Evolutionary conservation across 1,140 invertebrate species (phyloP), one percentile per base, ranked within the genome.

Genomic region (Brachionus rotundiformis): DNA sequence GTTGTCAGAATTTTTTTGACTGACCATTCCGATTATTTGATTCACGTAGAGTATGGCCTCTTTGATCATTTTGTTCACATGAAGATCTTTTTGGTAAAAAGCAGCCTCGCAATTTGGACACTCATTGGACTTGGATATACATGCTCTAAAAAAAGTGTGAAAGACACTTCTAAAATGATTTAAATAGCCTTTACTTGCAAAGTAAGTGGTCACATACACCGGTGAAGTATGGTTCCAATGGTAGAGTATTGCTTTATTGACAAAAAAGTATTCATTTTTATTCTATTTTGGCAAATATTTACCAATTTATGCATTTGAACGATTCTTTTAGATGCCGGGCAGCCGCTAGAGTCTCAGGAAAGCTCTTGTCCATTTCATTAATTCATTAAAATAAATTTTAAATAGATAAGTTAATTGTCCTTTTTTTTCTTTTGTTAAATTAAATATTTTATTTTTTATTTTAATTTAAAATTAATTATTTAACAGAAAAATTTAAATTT

Each of bases 41-140:
- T 79, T 79, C 10, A 79, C 33, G 13, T 63, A 59, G 7, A 59
- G 36, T 13, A 79, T 39, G 5, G 76, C 76, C n/a, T 79, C 76
- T 79, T 79, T 79, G 2, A 79, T 54, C 76, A 79, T 79, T 79
- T 79, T 79, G 25, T 79, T 79, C 29, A 79, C 11, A n/a, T 79
- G 76, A 7, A 63, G n/a, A 5, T 79, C 76, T 79, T 63, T 79
- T 61, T 59, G 47, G n/a, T 39, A 79, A 31, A 79, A 79, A 19
- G 16, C 44, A 59, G 59, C 76, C 4, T 10, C 11, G 41, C 76
- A 79, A 11, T 59, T 79, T 10, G 76, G 47, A 63, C 76, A 79
- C 23, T 36, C 29, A 59, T 79, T 79, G 11, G 76, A 54, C 16
- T 23, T 29, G 2, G 76, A 59, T 36, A 79, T 79, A 8, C 76